phyloP scores from a whole-genome alignment of 92 coral and sea anemone genomes.

The Muricea muricata region DNA sequence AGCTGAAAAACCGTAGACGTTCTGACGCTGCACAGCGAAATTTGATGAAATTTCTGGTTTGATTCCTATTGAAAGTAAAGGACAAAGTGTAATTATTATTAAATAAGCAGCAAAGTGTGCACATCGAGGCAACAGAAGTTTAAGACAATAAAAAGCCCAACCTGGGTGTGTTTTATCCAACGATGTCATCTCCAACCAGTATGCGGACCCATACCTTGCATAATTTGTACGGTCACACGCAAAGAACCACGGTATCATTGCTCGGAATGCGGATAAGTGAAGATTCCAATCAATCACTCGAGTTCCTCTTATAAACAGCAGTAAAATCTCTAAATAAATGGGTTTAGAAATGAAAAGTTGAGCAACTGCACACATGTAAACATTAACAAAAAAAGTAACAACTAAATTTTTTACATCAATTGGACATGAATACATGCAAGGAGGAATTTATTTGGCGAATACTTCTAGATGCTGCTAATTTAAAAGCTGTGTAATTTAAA shows the following conservation, averaged over 20 bases:
- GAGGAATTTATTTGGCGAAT: not conserved
- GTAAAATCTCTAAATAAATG: not conserved
- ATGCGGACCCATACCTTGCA: constrained; percentile 5
- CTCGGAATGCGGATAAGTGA: not conserved
- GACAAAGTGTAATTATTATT: not conserved
- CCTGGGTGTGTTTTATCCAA: constrained; percentile 16
- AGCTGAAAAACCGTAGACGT: not conserved
- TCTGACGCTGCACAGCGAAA: constrained; percentile 16
- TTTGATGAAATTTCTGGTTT: not conserved
- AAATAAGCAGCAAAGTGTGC: not conserved
- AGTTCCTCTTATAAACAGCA: constrained; percentile 12
- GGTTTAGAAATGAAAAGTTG: too few relatives aligned
- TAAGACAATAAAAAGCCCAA: not conserved
- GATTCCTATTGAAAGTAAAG: not conserved
- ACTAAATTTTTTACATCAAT: not conserved
- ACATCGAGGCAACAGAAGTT: not conserved
- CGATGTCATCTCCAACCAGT: constrained; percentile 14
- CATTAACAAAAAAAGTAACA: not conserved
- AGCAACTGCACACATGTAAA: too few relatives aligned
- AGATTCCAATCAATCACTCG: constrained; percentile 5
- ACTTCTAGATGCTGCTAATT: too few relatives aligned
- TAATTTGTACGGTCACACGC: constrained; percentile 15
- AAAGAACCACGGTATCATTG: constrained; percentile 21
- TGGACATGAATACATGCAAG: not conserved
- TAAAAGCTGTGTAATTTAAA: not conserved